These are phyloP conservation scores for Todus mexicanus DNA, from an alignment of 2,797 vertebrate species.

Conservation along the genomic window DNA sequence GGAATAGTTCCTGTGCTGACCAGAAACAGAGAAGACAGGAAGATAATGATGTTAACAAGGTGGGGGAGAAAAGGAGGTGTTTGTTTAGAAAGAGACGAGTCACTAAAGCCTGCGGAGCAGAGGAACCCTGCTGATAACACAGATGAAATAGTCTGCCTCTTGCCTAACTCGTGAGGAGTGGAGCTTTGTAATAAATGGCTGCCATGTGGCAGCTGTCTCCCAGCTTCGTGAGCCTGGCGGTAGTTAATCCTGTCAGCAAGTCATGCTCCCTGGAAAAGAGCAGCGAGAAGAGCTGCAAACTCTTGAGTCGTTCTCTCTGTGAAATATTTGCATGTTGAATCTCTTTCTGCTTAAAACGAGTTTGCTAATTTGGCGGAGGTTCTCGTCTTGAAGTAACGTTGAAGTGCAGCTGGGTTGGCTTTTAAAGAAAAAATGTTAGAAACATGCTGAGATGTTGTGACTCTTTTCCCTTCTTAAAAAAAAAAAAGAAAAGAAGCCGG, in stretches of 20 bases:
- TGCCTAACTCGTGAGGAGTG: constrained; percentile 54
- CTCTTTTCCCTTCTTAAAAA: not conserved
- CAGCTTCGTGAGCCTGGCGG: constrained; percentile 63
- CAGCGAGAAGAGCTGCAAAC: constrained; percentile 13
- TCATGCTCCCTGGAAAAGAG: constrained; percentile 46
- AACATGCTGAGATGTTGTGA: not conserved
- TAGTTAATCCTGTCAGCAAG: constrained; percentile 65
- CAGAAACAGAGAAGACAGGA: constrained; percentile 53
- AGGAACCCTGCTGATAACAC: constrained; percentile 66
- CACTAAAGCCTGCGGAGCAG: constrained; percentile 33
- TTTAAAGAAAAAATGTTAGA: not conserved
- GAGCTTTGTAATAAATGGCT: constrained; percentile 71
- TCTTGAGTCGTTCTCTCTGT: constrained; percentile 24
- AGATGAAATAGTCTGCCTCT: constrained; percentile 59
- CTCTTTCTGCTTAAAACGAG: not conserved
- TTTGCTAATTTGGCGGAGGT: constrained; percentile 9
- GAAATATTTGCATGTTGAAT: constrained; percentile 23
- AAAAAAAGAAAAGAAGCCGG: not conserved
- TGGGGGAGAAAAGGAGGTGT: constrained; percentile 54
- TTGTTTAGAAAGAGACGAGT: constrained; percentile 62
- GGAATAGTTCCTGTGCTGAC: constrained; percentile 15
- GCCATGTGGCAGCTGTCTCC: constrained; percentile 72
- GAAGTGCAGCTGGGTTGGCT: constrained; percentile 5
- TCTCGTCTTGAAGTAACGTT: constrained; percentile 14
- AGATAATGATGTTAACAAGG: constrained; percentile 55